These are phyloP conservation scores for Cryptus viduatorius DNA, from an alignment of 2,888 invertebrate species.

Conservation along the genomic window DNA sequence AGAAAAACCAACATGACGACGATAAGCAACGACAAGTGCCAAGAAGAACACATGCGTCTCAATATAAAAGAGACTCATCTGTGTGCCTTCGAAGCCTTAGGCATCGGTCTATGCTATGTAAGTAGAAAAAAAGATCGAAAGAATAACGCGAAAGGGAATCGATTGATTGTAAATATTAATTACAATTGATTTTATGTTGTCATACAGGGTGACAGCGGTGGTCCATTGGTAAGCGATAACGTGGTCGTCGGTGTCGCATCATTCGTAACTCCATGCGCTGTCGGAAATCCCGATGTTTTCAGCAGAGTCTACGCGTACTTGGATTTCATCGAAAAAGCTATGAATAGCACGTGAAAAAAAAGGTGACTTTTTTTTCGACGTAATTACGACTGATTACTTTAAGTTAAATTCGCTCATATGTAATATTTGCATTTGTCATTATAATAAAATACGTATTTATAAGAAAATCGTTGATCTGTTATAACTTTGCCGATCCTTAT, in stretches of 20 bases:
- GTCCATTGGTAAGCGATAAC: conserved; percentile 58
- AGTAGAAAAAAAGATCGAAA: conserved; percentile 2
- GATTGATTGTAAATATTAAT: background rate
- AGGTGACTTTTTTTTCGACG: too few species aligned
- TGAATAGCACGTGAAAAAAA: conserved; percentile 4
- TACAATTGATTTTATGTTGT: background rate
- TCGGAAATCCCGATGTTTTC: conserved; percentile 64
- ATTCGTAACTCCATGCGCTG: conserved; percentile 56
- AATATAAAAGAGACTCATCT: conserved; percentile 34
- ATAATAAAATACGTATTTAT: too few species aligned
- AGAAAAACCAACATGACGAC: conserved; percentile 41
- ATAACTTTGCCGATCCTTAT: too few species aligned
- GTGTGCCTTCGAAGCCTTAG: conserved; percentile 22
- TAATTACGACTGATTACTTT: too few species aligned
- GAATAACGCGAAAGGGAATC: too few species aligned
- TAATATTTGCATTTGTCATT: too few species aligned
- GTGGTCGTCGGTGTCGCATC: conserved; percentile 63
- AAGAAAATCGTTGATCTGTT: too few species aligned
- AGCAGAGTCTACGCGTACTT: conserved; percentile 59
- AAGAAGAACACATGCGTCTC: background rate
- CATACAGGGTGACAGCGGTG: conserved; percentile 65
- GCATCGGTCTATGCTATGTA: conserved; percentile 54
- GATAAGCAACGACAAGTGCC: conserved; percentile 35
- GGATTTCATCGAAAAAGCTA: conserved; percentile 53
- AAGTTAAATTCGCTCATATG: too few species aligned